Evolutionary conservation across 2,888 invertebrate species (phyloP), one percentile per base, ranked within the genome.

Genomic region (Kryphioiulus occultus): DNA sequence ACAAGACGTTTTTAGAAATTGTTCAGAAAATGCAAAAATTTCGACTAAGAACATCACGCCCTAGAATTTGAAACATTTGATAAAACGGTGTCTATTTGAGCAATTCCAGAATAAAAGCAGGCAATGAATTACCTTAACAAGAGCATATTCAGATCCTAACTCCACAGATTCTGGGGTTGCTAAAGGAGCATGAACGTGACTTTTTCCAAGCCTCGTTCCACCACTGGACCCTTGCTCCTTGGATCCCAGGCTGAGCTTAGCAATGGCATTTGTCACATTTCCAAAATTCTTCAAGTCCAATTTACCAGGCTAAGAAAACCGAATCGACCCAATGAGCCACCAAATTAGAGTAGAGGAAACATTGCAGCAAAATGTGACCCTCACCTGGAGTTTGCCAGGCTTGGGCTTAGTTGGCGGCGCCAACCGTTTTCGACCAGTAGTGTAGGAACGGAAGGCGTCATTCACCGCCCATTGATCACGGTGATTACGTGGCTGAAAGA

Each of bases 271-370:
- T 90, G 96, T 96, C 89, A 97, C 96, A 92, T 96, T 95, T 86
- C 96, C 95, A 92, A 95, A 97, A 92, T 97, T 96, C 92, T 96
- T 96, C 93, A 97, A 93, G 92, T 97, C 97, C 91, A 97, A 92
- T 93, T 97, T 97, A 88, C 97, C 97, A 22, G 97, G 97, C 94
- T 97, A 96, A 88, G 39, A 85, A 85, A 85, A 85, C 15, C n/a
- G 0, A 85, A 44, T 22, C 26, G 19, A 39, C 9, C 78, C 26
- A 5, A 83, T n/a, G 19, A 32, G 85, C 15, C 15, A 17, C 87
- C 5, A 85, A 30, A 82, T 22, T 12, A 15, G 85, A 87, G 12
- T n/a, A 10, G 42, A 78, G 1, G 19, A 22, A 35, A 1, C n/a
- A 42, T 44, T 87, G 68, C 68, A 88, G 87, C 83, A 78, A 19